phyloP scores from a whole-genome alignment of 1,140 invertebrate species.

The Tetraneura akinire region DNA sequence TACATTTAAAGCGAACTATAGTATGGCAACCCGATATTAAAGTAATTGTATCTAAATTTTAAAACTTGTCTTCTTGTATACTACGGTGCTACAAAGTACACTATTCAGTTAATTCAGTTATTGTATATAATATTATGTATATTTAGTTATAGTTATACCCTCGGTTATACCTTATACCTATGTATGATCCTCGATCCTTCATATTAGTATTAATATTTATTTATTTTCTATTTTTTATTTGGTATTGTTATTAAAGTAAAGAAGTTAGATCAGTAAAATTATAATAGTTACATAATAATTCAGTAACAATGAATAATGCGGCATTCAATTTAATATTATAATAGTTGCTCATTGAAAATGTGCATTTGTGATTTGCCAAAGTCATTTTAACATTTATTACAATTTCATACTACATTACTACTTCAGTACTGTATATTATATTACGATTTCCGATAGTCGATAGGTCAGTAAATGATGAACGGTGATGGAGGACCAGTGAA shows the following conservation, averaged over 20 bases:
- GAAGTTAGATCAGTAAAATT: not conserved
- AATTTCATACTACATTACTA: conserved; percentile 25
- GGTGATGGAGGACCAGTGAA: not conserved
- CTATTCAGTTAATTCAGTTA: too few species aligned
- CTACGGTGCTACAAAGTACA: too few species aligned
- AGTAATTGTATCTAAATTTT: too few species aligned
- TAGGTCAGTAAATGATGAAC: conserved; percentile 21
- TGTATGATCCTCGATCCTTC: too few species aligned
- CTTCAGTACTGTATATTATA: too few species aligned
- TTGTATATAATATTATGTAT: too few species aligned
- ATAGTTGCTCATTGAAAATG: conserved; percentile 14
- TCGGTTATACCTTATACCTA: too few species aligned
- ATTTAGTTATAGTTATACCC: too few species aligned
- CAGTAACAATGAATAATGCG: not conserved
- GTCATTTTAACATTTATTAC: conserved; percentile 1
- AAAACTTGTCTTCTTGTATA: too few species aligned
- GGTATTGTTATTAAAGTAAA: not conserved
- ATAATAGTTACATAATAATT: conserved; percentile 9
- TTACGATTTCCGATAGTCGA: conserved; percentile 9
- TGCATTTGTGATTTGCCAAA: conserved; percentile 23
- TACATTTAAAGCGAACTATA: too few species aligned
- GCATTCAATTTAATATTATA: conserved; percentile 10
- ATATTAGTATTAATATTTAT: too few species aligned
- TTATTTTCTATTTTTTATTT: not conserved
- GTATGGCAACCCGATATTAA: too few species aligned